Percentiles rank a stretch among this genome's conserved stretches.
These are phyloP conservation scores for Heliocidaris tuberculata DNA, from an alignment of 35 echinoderm and acorn worm species.

Conservation along the genomic window DNA sequence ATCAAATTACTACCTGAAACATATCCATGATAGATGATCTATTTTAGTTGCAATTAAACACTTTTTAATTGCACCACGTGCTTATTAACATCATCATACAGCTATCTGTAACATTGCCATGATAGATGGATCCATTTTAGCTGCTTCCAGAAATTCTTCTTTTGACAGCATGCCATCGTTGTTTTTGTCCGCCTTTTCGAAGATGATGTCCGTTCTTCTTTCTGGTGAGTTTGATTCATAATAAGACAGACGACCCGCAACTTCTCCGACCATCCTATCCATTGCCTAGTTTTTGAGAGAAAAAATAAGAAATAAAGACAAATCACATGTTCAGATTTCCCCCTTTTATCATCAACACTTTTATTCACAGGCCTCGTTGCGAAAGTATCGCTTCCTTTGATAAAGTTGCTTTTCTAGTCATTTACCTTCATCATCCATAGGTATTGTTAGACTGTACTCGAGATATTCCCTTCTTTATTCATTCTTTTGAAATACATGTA, in stretches of 20 bases:
- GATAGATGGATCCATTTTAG: conserved; percentile 54
- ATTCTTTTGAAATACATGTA: too few relatives aligned
- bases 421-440: too few relatives aligned
- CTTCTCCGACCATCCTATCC: conserved; percentile 81
- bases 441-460: too few relatives aligned
- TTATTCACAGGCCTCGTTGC: background rate
- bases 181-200: conserved; percentile 78
- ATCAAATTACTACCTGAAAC: too few relatives aligned
- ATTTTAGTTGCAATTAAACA: too few relatives aligned
- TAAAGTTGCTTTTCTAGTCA: too few relatives aligned
- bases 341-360: background rate
- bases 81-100: too few relatives aligned
- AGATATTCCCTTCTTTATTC: too few relatives aligned
- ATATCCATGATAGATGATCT: too few relatives aligned
- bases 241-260: conserved; percentile 62
- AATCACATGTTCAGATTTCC: background rate
- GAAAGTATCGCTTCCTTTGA: too few relatives aligned
- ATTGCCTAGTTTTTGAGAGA: conserved; percentile 54
- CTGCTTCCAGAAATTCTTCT: conserved; percentile 76
- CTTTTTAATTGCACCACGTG: too few relatives aligned
- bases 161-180: conserved; percentile 68
- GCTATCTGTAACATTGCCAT: background rate
- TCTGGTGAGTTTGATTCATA: conserved; percentile 70
- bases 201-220: conserved; percentile 81
- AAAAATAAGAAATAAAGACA: background rate